Conservation (phyloP, 2,888 invertebrate genomes). For the Alloplasta piceator region DNA sequence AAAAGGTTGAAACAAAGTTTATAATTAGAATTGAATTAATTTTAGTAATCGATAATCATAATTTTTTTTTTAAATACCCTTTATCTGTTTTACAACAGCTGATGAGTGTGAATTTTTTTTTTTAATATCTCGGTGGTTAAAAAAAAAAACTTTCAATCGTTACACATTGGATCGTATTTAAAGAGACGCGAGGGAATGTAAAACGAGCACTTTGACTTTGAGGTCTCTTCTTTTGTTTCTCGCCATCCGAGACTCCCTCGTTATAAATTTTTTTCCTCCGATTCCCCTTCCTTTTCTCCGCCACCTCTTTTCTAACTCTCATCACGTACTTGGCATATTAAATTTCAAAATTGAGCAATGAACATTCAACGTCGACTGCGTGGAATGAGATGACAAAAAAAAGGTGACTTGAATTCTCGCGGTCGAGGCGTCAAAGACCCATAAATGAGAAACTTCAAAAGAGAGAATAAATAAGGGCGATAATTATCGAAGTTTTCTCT, state of each 20-base stretch:
- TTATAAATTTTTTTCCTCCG: background rate
- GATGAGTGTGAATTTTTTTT: too few species aligned
- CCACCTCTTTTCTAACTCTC: background rate
- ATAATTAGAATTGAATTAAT: too few species aligned
- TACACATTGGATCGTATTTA: background rate
- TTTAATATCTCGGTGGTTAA: too few species aligned
- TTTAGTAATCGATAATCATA: too few species aligned
- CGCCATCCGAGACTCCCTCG: background rate
- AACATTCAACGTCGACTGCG: conserved; percentile 26
- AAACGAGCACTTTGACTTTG: background rate
- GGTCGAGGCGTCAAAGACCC: background rate
- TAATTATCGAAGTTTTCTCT: too few species aligned
- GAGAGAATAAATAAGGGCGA: too few species aligned
- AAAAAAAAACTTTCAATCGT: background rate
- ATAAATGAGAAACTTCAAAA: too few species aligned
- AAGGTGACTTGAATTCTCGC: background rate
- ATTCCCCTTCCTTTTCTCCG: too few species aligned
- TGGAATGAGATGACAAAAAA: background rate
- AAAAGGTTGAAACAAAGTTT: too few species aligned
- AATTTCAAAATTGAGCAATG: conserved; percentile 34
- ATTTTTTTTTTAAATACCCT: too few species aligned
- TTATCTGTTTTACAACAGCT: too few species aligned
- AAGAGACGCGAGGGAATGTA: background rate
- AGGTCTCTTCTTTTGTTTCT: background rate
- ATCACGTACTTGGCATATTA: conserved; percentile 4